These are phyloP conservation scores for Amphimallon solstitiale DNA, from an alignment of 2,888 invertebrate genomes.

Conservation along the genomic window DNA sequence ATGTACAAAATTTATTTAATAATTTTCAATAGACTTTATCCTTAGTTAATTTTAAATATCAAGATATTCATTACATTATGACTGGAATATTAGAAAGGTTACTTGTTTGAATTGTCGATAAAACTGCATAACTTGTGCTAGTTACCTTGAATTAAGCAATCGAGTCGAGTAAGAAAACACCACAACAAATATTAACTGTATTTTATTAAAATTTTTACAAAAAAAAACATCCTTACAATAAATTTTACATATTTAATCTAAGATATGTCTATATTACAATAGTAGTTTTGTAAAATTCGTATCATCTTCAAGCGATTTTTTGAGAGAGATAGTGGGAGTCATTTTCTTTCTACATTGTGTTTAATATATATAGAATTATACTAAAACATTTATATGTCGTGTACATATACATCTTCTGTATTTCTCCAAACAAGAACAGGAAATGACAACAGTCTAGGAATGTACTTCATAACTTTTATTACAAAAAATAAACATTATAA, in stretches of 20 bases:
- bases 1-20: no score
- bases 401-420: not conserved
- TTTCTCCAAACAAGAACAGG: slow-evolving; percentile 7
- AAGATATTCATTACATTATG: no score
- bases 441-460: slow-evolving; percentile 32
- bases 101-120: no score
- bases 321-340: not conserved
- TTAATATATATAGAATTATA: slow-evolving; percentile 12
- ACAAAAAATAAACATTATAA: slow-evolving; percentile 49
- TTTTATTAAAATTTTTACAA: slow-evolving; percentile 45
- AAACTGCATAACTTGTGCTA: no score
- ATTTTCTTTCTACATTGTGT: slow-evolving; percentile 12
- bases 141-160: no score
- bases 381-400: slow-evolving; percentile 10
- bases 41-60: no score
- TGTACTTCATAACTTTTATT: slow-evolving; percentile 36
- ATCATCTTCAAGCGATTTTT: slow-evolving; percentile 1
- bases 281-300: slow-evolving; percentile 22
- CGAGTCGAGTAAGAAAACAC: no score
- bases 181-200: slow-evolving; percentile 27
- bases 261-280: slow-evolving; percentile 43
- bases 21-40: no score
- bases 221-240: slow-evolving; percentile 39
- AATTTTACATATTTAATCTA: slow-evolving; percentile 41
- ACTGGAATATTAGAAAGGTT: no score